Conservation (phyloP, 1,140 invertebrate species). For the Drosophila asahinai region DNA sequence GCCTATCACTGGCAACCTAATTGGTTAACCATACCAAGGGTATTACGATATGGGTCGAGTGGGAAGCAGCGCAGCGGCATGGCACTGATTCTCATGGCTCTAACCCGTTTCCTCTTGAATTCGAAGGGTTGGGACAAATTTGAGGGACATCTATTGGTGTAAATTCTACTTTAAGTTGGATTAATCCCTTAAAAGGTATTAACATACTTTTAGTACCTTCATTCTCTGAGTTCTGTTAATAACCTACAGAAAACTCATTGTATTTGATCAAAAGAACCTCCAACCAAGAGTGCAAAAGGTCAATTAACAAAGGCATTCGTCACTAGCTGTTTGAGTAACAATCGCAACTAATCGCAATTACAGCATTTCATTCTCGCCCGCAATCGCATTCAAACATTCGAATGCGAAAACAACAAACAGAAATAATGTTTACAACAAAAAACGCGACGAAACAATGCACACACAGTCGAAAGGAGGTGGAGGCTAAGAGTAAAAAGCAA, state of each 20-base stretch:
- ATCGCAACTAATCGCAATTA: conserved; percentile 34
- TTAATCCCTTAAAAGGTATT: not conserved
- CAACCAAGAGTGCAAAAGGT: conserved; percentile 9
- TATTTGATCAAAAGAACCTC: conserved; percentile 5
- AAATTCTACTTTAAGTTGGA: not conserved
- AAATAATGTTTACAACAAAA: conserved; percentile 66
- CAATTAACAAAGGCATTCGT: conserved; percentile 21
- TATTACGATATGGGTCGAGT: conserved; percentile 43
- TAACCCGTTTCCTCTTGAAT: conserved; percentile 14
- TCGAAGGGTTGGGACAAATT: not conserved
- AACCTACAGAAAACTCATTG: conserved; percentile 1
- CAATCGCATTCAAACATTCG: conserved; percentile 54
- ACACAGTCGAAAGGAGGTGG: conserved; percentile 76
- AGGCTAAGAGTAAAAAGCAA: conserved; percentile 78
- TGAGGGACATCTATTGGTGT: not conserved
- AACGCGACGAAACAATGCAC: conserved; percentile 74
- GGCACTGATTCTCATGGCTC: conserved; percentile 23
- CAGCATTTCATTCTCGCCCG: conserved; percentile 39
- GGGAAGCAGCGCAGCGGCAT: conserved; percentile 3
- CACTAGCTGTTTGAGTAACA: conserved; percentile 16
- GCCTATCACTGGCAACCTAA: conserved; percentile 38
- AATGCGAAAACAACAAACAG: conserved; percentile 52
- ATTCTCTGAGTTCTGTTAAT: not conserved
- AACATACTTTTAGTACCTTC: no score
- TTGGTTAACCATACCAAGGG: conserved; percentile 47